Base-by-base conservation (phyloP, 1,140 invertebrate species). In the Scaptomyza hsui region DNA sequence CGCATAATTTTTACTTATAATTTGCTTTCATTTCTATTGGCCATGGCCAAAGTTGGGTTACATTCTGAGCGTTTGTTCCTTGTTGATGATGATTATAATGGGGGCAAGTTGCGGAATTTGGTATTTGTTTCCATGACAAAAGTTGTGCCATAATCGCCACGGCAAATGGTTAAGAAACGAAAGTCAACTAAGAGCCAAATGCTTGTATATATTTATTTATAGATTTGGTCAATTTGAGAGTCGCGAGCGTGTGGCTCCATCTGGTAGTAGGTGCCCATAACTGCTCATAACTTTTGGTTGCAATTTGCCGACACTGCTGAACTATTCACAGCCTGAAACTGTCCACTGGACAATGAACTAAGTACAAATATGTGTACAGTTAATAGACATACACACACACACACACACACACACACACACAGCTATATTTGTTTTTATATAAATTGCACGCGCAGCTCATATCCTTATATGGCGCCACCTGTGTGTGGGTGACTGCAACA, bases 1-100 rank as follows among this genome's bases (percentile, higher is more conserved):
- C 80, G 76, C 80, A 85, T 85, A 85, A 71, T 62, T 80, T 75
- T 78, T 65, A 69, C 55, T 63, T 63, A 61, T 86, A 69, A 80
- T 72, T 79, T 79, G 48, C 37, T 62, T 78, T 78, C 52, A 53
- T 72, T 69, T 68, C 59, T 21, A 37, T 47, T 47, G 47, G 70
- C 70, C 32, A 39, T 37, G 51, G 13, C 42, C 7, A 29, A 29
- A 51, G 48, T 55, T 35, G 32, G 13, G n/a, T 24, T 61, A 18
- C 26, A 35, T 35, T 26, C 12, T 37, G 4, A n/a, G 4, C n/a
- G 12, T 12, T 51, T 49, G 24, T 37, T 19, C 49, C 9, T 29
- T 29, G 26, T 9, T 29, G 61, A 52, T 59, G 26, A 59, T 56
- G 62, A 63, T 72, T 62, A 26, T 51, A 59, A 47, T 67, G 41